Conservation (phyloP, 2,113 vertebrate species). For the Crocuta crocuta region DNA sequence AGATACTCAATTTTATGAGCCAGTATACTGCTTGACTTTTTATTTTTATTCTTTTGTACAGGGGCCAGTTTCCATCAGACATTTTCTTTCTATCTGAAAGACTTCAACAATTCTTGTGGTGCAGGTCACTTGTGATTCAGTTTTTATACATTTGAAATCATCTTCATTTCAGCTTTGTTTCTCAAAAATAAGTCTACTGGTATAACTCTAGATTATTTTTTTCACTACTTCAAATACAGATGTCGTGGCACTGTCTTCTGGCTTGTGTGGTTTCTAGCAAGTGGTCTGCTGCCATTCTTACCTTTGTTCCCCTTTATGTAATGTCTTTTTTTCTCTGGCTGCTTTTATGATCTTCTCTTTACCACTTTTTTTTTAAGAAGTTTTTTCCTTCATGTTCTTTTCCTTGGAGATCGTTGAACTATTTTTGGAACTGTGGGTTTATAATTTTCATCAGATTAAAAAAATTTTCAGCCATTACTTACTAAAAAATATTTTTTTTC, state of each 20-base stretch:
- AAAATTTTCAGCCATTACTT: neutral
- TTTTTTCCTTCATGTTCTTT: neutral
- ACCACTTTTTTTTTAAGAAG: neutral
- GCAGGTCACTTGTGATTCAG: neutral
- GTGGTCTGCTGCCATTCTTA: neutral
- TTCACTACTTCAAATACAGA: neutral
- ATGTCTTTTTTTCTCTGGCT: neutral
- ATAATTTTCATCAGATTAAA: neutral
- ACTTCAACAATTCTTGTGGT: neutral
- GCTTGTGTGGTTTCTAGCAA: neutral
- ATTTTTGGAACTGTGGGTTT: neutral
- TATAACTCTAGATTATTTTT: neutral
- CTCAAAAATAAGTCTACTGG: neutral
- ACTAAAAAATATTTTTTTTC: neutral
- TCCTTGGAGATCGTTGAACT: neutral
- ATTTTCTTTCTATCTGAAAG: neutral
- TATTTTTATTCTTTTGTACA: neutral
- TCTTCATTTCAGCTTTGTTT: neutral
- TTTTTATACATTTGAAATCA: neutral
- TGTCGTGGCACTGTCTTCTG: neutral
- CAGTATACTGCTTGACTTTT: neutral
- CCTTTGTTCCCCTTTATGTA: neutral
- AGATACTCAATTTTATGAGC: neutral
- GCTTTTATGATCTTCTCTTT: conserved; percentile 5
- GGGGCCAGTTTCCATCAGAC: neutral